Base-by-base conservation (phyloP, 2,888 invertebrate genomes). In the Pterobdella sp. region DNA sequence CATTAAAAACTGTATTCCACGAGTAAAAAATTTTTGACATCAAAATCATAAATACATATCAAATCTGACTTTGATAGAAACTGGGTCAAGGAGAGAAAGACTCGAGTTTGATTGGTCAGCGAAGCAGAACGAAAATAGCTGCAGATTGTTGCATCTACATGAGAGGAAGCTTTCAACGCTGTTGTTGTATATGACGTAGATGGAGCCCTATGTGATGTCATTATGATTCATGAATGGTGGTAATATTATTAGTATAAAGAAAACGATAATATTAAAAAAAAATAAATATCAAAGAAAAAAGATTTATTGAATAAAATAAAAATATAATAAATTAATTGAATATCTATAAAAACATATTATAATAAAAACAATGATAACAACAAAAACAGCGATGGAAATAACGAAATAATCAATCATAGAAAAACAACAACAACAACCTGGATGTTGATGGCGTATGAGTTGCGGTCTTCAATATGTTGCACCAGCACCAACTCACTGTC, bases 401-500 rank as follows among this genome's bases (percentile, higher is more conserved):
- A 31, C 10, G 10, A 67, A 7, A 10, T 10, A 34, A 34, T n/a
- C 32, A 67, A 10, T 3, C n/a, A 67, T 18, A 36, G 18, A 42
- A n/a, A 60, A 3, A 42, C 32, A 29, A 18, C 18, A 18, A 4
- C n/a, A 4, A 22, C 72, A 78, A 84, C 85, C 81, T 85, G 84
- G 26, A 95, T 86, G 80, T 97, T 94, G 18, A 97, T 91, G 0
- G 96, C 94, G 82, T 93, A 93, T 0, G 94, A 92, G 82, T 96
- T 94, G 86, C 89, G 88, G 26, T 90, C 87, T 0, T 92, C 89
- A 0, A 91, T 89, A 82, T 95, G 91, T 83, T 97, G 96, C 0
- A 97, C 91, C 49, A 96, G 87, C 42, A 97, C 93, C 74, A 97
- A 86, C 85, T 98, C 95, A 1, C 94, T 95, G 84, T 96, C 93